Evolutionary conservation across 2,797 vertebrate species (phyloP), one percentile per base, ranked within the genome.

Genomic region (Trachops cirrhosus): DNA sequence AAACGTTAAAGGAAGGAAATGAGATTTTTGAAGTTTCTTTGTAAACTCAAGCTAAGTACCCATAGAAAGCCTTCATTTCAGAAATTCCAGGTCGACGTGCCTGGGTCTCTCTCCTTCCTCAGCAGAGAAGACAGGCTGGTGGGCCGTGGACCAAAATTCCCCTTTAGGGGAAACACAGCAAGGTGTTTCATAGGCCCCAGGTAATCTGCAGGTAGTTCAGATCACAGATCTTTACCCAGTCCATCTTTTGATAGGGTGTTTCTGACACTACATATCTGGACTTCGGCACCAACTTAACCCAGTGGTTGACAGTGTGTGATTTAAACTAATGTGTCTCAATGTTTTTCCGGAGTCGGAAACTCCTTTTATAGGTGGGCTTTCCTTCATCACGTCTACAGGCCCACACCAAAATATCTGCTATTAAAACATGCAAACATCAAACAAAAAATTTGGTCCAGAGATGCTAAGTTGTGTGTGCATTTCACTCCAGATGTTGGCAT

Each of bases 301-400:
- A 73, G 0, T 75, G 70, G 80, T 48, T 71, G 85, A 86, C 48
- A 64, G 12, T 29, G 34, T 77, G 34, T 86, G 57, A 83, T 89
- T 96, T 79, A 86, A 37, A 29, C 57, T 71, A 80, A 71, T 79
- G 41, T 68, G 52, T 92, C 89, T 95, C 70, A 39, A 3, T 86
- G 68, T 87, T 95, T 85, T 86, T 34, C 50, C 67, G 14, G 32
- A 50, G 34, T n/a, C 83, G 91, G 71, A 91, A 93, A 94, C 57
- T 83, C 89, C 68, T 77, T 75, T 85, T 82, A 21, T 87, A 41
- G 41, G 32, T 88, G 94, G 92, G 80, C 93, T 93, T 89, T 74
- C 44, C 57, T 79, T 91, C 24, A 94, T 44, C 46, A 77, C 75
- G 92, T 84, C 41, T 44, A 92, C 75, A 41, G 79, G 24, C 90